A percentile compares a stretch with the other conserved stretches of the same genome.
These are phyloP conservation scores for Aethina tumida DNA, from an alignment of 1,140 invertebrate species.

Conservation along the genomic window DNA sequence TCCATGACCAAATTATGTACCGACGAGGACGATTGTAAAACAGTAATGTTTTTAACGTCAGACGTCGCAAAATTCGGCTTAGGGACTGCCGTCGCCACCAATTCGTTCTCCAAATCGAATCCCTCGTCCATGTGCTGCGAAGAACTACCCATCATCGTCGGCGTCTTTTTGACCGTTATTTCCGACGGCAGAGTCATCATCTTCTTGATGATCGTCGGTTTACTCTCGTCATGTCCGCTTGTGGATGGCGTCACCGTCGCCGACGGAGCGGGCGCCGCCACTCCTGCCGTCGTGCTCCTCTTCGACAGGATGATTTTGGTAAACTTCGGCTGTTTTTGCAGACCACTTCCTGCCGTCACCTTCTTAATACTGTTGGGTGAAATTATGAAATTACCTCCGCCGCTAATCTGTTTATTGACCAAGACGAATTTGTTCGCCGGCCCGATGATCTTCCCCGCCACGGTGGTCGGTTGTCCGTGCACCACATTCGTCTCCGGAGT, in stretches of 20 bases:
- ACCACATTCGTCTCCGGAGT: conserved; percentile 34
- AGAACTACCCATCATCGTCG: background rate
- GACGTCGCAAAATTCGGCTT: conserved; percentile 11
- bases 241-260: too few species aligned
- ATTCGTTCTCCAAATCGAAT: conserved; percentile 24
- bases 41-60: conserved; percentile 9
- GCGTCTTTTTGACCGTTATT: conserved; percentile 16
- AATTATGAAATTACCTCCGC: conserved; percentile 25
- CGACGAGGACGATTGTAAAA: conserved; percentile 4
- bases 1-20: background rate
- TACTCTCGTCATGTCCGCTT: too few species aligned
- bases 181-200: conserved; percentile 14
- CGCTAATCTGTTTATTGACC: conserved; percentile 28
- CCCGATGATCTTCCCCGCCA: conserved; percentile 4
- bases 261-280: conserved; percentile 7
- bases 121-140: conserved; percentile 6
- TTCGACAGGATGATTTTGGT: conserved; percentile 46
- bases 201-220: conserved; percentile 6
- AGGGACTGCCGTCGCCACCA: conserved; percentile 16
- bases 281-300: conserved; percentile 21
- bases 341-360: conserved; percentile 13
- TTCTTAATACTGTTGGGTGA: conserved; percentile 17
- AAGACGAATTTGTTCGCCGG: conserved; percentile 27
- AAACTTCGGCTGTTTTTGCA: conserved; percentile 36
- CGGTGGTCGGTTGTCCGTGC: background rate